phyloP scores from a whole-genome alignment of 2,113 vertebrate genomes.

The Galbula dea region DNA sequence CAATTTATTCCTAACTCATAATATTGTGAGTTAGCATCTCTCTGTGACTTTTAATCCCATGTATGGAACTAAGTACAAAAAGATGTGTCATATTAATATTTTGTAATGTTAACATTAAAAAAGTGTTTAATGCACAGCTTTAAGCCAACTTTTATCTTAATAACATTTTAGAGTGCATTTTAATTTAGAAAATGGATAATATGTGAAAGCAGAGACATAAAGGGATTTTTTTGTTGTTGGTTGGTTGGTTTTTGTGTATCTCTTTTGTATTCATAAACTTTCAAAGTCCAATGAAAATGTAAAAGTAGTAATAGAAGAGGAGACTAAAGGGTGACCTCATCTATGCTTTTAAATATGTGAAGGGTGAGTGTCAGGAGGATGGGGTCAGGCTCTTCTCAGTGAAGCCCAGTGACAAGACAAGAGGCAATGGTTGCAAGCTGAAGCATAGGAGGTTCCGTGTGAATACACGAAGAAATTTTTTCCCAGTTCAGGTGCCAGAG shows the following conservation, averaged over 20 bases:
- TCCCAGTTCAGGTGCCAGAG: too few species aligned
- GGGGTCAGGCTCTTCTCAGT: too few species aligned
- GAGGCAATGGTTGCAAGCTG: too few species aligned
- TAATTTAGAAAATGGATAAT: neutral
- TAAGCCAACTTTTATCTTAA: neutral
- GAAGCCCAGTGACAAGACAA: too few species aligned
- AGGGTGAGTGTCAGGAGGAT: too few species aligned
- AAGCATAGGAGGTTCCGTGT: too few species aligned
- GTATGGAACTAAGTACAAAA: neutral
- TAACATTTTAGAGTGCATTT: neutral
- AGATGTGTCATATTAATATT: neutral
- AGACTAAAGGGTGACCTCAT: too few species aligned
- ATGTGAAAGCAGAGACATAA: neutral
- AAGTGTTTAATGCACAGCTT: neutral
- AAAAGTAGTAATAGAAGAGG: neutral
- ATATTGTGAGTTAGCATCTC: neutral
- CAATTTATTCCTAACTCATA: neutral
- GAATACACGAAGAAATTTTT: too few species aligned
- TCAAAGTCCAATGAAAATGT: neutral
- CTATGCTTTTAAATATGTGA: too few species aligned
- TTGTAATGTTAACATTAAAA: neutral
- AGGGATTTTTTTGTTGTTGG: neutral
- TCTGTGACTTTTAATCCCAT: neutral
- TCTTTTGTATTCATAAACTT: neutral
- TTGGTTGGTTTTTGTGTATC: neutral